Evolutionary conservation across 1,140 invertebrate genomes (phyloP), one percentile per base, ranked within the genome.

Genomic region (Gonioctena quinquepunctata): DNA sequence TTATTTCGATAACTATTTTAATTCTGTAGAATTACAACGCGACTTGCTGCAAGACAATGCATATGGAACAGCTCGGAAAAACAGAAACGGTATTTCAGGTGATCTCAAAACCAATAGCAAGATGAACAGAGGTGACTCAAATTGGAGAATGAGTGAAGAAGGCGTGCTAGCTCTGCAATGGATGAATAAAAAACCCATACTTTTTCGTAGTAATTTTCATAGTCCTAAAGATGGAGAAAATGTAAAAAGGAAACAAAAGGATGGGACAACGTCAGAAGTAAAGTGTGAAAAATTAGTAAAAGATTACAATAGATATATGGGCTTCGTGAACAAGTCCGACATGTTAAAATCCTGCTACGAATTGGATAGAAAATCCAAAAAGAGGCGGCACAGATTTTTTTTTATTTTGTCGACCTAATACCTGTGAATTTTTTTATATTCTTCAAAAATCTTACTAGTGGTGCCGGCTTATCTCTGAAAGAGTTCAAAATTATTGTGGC

Each of bases 231-330:
- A 79, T 69, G 8, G 19, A 61, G 73, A 66, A 73, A 70, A 72
- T 73, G 76, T 79, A 66, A 67, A 33, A 48, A 70, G 76, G 72
- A 76, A 75, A 66, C 65, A 74, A 72, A 76, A 77, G 77, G 28
- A 33, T 11, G 2, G 28, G 13, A 33, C 3, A 11, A 8, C 6
- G 28, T 1, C 7, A 13, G 0, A 33, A 33, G 13, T 33, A 33
- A 48, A 68, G 73, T 67, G 21, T 68, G 13, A 1, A 25, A 25
- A 54, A 52, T 26, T 79, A 6, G 70, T 82, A 8, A 76, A 72
- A 22, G 76, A 83, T 62, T 85, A 83, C 61, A 83, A 83, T 70
- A 69, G 69, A 59, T 60, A 83, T 66, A 84, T 84, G 81, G 74
- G 77, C 25, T 79, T 64, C 62, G 81, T 84, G 7, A 80, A 84